phyloP scores from a whole-genome alignment of 1,140 invertebrate genomes.

The Drosophila nannoptera region DNA sequence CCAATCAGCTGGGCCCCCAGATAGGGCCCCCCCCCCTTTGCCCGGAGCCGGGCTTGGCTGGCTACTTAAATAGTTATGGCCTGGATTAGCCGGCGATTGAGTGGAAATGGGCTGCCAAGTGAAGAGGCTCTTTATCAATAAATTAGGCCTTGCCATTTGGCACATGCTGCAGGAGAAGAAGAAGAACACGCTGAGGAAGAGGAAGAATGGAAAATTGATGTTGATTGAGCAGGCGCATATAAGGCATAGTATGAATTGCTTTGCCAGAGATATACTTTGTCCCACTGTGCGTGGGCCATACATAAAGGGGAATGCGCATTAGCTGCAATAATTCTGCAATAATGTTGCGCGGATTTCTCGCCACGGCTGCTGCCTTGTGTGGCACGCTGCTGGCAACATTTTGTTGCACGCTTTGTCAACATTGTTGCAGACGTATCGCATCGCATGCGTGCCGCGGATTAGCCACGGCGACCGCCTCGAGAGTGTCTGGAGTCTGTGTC shows the following conservation, averaged over 20 bases:
- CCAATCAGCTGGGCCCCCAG: conserved; percentile 56
- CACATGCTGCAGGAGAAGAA: background rate
- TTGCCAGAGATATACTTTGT: too few species aligned
- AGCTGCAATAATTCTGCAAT: conserved; percentile 35
- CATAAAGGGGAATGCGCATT: conserved; percentile 27
- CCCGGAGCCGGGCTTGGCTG: conserved; percentile 1
- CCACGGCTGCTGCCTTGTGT: conserved; percentile 1
- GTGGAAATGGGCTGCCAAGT: conserved; percentile 20
- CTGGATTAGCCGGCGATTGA: conserved; percentile 28
- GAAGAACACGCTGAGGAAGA: background rate
- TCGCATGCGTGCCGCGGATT: conserved; percentile 47
- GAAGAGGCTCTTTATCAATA: conserved; percentile 35
- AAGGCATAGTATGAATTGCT: too few species aligned
- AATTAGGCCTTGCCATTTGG: conserved; percentile 33
- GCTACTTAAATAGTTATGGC: conserved; percentile 35
- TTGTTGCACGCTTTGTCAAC: conserved; percentile 46
- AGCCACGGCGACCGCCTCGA: background rate
- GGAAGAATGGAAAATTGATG: too few species aligned
- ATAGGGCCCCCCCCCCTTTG: conserved; percentile 9
- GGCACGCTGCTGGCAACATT: conserved; percentile 18
- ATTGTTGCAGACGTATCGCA: conserved; percentile 44
- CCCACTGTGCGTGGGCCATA: conserved; percentile 19
- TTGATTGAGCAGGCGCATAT: too few species aligned
- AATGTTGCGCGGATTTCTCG: conserved; percentile 26
- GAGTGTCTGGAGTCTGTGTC: conserved; percentile 1